Evolutionary conservation across 2,113 vertebrate species (phyloP).

Genomic region (Aegypius monachus): DNA sequence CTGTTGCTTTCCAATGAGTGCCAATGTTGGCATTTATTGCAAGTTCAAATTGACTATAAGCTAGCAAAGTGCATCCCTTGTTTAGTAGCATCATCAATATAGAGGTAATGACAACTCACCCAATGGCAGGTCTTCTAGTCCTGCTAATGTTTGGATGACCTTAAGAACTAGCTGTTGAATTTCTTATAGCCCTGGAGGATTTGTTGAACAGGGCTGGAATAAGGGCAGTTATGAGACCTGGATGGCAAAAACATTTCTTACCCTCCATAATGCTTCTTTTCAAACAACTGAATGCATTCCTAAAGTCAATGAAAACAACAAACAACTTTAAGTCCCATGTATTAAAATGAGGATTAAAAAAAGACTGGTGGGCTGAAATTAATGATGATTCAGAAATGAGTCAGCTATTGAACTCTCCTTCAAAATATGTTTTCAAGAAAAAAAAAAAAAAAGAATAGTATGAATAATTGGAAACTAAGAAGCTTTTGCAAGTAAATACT

Average conservation of each 20-base stretch:
- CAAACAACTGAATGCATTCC: neutral
- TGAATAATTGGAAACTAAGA: constrained; percentile 68
- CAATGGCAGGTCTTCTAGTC: neutral
- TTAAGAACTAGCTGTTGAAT: neutral
- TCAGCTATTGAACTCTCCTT: constrained; percentile 67
- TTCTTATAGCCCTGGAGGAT: neutral
- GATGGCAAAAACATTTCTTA: neutral
- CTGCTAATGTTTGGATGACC: neutral
- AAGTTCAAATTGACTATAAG: neutral
- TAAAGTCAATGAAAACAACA: constrained; percentile 8
- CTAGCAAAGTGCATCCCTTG: neutral
- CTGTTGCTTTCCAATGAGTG: neutral
- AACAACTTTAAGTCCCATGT: neutral
- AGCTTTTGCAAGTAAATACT: constrained; percentile 56
- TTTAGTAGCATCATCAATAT: neutral
- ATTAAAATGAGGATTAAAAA: constrained; percentile 47
- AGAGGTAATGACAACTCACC: neutral
- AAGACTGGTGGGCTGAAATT: constrained; percentile 66
- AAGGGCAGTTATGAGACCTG: neutral
- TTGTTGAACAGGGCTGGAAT: neutral
- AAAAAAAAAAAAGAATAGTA: constrained; percentile 11
- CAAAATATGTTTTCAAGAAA: constrained; percentile 70
- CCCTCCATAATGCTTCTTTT: neutral
- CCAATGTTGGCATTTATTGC: neutral
- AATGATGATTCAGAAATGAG: constrained; percentile 74